Conservation (phyloP, 2,888 invertebrate species). For the Julus scandinavius region DNA sequence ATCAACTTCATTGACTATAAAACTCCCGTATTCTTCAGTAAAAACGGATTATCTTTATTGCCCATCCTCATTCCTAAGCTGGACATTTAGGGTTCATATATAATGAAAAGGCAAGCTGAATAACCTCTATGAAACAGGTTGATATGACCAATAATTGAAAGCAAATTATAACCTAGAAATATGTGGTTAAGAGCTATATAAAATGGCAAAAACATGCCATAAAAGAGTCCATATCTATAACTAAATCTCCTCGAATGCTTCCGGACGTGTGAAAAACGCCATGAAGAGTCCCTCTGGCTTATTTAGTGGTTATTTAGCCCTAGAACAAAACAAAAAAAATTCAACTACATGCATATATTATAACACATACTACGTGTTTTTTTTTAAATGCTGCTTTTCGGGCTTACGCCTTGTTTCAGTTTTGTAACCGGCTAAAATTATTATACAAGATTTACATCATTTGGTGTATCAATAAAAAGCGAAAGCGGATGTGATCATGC, state of each 20-base stretch:
- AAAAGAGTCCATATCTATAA: neutral
- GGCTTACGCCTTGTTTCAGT: constrained; percentile 17
- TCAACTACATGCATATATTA: neutral
- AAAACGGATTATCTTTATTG: neutral
- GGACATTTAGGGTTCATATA: neutral
- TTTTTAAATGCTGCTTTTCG: neutral
- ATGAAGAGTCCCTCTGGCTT: neutral
- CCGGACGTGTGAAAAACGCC: constrained; percentile 40
- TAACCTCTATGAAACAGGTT: constrained; percentile 17
- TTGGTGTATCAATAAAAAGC: neutral
- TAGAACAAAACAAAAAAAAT: neutral
- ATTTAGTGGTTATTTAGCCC: constrained; percentile 1
- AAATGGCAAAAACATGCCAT: constrained; percentile 11
- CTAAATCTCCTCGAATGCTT: neutral
- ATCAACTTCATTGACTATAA: neutral
- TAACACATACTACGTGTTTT: neutral
- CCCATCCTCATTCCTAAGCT: neutral
- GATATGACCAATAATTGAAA: constrained; percentile 17
- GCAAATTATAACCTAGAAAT: constrained; percentile 43
- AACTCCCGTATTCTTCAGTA: neutral
- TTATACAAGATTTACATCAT: constrained; percentile 7
- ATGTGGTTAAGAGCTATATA: constrained; percentile 32
- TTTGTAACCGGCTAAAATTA: neutral
- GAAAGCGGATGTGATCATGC: neutral
- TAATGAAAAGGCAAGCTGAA: neutral